Evolutionary conservation across 1,140 invertebrate genomes (phyloP).

Genomic region (Drosophila erecta): DNA sequence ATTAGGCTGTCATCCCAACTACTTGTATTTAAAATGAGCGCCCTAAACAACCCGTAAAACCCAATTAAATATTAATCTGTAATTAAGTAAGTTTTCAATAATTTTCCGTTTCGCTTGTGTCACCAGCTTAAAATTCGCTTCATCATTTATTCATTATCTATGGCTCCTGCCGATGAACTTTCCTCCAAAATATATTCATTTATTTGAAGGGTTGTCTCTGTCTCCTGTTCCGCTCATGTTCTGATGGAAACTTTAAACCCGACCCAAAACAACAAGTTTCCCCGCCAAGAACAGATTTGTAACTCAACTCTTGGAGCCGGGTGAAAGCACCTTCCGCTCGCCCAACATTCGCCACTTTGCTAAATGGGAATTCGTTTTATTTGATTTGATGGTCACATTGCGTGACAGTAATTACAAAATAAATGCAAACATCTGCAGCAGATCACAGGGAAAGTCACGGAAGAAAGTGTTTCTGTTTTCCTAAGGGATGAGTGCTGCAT

Average conservation of each 20-base stretch:
- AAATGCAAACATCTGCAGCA: constrained; percentile 78
- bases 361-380: constrained; percentile 68
- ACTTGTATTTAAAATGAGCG: not conserved
- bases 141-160: not conserved
- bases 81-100: not conserved
- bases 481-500: constrained; percentile 24
- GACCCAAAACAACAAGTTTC: constrained; percentile 6
- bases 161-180: not conserved
- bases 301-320: constrained; percentile 15
- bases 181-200: constrained; percentile 30
- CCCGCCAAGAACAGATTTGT: constrained; percentile 6
- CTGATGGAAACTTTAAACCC: constrained; percentile 25
- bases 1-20: not conserved
- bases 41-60: not conserved
- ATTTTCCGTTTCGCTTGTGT: not conserved
- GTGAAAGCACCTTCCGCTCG: constrained; percentile 19
- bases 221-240: not conserved
- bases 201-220: constrained; percentile 28
- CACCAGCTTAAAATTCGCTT: not conserved
- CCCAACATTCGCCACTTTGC: constrained; percentile 32
- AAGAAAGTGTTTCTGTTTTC: constrained; percentile 39
- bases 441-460: constrained; percentile 53
- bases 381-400: constrained; percentile 81
- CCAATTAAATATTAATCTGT: not conserved
- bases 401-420: constrained; percentile 82